Evolutionary conservation across 2,888 invertebrate species (phyloP).

Genomic region (Cephus pygmeus): DNA sequence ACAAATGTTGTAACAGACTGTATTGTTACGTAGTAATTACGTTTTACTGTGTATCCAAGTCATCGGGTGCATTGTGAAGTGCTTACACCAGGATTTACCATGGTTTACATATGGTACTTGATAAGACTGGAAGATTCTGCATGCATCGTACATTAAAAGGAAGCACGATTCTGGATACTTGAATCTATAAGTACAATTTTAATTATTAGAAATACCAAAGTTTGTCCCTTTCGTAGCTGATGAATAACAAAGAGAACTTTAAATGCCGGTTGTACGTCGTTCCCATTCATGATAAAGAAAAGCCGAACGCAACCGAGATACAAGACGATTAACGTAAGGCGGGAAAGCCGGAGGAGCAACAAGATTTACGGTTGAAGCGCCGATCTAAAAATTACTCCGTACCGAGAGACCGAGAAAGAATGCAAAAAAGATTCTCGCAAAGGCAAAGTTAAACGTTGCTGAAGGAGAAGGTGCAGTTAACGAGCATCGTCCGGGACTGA

Average conservation of each 20-base stretch:
- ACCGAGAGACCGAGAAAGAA: neutral
- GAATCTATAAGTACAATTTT: neutral
- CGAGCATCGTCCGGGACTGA: neutral
- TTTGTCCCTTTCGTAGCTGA: neutral
- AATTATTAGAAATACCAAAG: neutral
- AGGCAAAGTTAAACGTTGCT: constrained; percentile 2
- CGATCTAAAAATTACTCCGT: neutral
- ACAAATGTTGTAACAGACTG: neutral
- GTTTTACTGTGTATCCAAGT: neutral
- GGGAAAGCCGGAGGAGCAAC: neutral
- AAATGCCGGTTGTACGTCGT: neutral
- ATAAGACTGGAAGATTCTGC: neutral
- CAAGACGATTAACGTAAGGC: neutral
- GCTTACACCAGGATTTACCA: neutral
- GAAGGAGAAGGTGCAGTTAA: neutral
- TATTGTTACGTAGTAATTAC: neutral
- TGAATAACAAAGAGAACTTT: neutral
- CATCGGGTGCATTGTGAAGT: neutral
- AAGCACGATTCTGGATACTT: neutral
- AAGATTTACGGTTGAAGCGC: neutral
- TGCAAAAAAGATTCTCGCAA: neutral
- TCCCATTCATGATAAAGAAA: neutral
- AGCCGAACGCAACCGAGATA: neutral
- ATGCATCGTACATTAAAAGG: neutral
- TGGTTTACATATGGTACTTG: neutral